Percentiles rank a stretch among this genome's conserved stretches.
These are phyloP conservation scores for Corvus cornix DNA, from an alignment of 2,113 vertebrate genomes.

Conservation along the genomic window DNA sequence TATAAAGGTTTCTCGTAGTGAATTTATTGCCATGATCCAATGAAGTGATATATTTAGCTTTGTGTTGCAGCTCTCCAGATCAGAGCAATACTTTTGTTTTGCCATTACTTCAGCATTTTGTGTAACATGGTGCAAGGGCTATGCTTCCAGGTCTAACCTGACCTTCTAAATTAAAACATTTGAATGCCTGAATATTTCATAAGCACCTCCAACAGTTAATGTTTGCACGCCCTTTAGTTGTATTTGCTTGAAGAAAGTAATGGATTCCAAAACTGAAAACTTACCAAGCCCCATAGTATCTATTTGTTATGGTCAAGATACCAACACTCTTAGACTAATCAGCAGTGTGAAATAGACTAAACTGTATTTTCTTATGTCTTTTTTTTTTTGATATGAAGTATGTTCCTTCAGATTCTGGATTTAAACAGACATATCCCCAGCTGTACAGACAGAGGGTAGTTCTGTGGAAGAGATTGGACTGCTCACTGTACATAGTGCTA, in stretches of 20 bases:
- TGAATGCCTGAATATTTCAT: slow-evolving; percentile 24
- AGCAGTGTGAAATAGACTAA: background rate
- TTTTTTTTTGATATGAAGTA: background rate
- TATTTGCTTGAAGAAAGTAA: background rate
- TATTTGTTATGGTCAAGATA: background rate
- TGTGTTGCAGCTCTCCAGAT: background rate
- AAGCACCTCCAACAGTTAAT: background rate
- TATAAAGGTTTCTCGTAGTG: slow-evolving; percentile 45
- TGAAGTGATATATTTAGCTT: slow-evolving; percentile 42
- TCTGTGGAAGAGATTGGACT: background rate
- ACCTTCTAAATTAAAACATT: slow-evolving; percentile 12
- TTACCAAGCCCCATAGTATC: background rate
- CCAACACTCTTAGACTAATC: background rate
- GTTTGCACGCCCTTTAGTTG: background rate
- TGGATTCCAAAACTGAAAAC: background rate
- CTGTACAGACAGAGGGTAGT: background rate
- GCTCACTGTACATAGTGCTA: background rate
- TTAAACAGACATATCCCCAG: background rate
- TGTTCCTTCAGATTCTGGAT: background rate
- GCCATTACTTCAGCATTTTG: background rate
- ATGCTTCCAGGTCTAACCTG: background rate
- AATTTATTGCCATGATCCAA: slow-evolving; percentile 50
- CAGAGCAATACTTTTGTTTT: background rate
- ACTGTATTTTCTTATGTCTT: background rate
- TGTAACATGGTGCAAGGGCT: background rate